These are phyloP conservation scores for Pedetes capensis DNA, from an alignment of 2,113 vertebrate genomes.

Conservation along the genomic window DNA sequence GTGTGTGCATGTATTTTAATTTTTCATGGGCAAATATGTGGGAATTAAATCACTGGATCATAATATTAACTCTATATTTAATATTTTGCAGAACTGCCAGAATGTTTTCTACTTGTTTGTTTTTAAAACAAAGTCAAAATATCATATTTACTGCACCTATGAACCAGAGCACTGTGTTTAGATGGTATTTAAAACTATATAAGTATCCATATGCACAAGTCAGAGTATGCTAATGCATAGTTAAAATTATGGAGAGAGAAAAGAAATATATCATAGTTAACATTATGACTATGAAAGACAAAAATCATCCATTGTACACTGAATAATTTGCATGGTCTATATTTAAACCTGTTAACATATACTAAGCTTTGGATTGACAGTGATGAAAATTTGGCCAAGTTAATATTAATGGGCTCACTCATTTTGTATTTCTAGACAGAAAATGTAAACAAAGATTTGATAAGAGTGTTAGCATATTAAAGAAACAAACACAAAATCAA, in stretches of 20 bases:
- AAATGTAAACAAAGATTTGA: not conserved
- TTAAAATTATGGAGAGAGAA: not conserved
- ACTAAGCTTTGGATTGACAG: not conserved
- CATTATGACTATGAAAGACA: not conserved
- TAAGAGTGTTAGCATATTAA: not conserved
- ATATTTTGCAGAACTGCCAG: not conserved
- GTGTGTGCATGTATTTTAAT: not conserved
- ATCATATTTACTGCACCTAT: not conserved
- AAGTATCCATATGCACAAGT: not conserved
- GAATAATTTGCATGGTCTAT: not conserved
- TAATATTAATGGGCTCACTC: not conserved
- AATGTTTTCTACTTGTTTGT: not conserved
- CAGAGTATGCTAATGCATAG: not conserved
- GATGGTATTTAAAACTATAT: not conserved
- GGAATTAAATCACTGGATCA: not conserved
- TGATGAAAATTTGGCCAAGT: not conserved
- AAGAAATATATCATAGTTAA: not conserved
- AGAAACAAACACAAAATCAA: not conserved
- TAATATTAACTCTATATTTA: not conserved
- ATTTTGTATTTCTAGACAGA: not conserved
- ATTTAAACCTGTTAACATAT: not conserved
- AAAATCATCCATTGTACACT: not conserved
- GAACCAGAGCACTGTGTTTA: not conserved
- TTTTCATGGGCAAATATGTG: not conserved
- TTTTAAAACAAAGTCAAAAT: conserved; percentile 27